Evolutionary conservation across 1,140 invertebrate species (phyloP).

Genomic region (Drosophila equinoxialis): DNA sequence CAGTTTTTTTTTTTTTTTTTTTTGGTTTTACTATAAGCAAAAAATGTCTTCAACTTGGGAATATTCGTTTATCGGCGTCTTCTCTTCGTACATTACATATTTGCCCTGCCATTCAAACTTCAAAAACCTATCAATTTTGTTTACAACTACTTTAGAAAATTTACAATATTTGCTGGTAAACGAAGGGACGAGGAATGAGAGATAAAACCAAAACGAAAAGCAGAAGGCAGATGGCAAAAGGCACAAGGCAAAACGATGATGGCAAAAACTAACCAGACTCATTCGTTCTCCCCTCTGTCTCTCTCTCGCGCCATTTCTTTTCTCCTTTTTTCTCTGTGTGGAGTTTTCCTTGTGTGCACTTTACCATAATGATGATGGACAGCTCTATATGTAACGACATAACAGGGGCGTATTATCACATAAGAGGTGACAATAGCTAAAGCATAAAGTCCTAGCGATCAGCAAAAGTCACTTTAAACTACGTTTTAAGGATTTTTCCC

Average conservation of each 20-base stretch:
- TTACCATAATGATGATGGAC: constrained; percentile 25
- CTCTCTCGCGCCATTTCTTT: not conserved
- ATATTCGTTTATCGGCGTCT: not conserved
- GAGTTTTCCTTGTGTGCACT: constrained; percentile 16
- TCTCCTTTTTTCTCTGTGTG: not conserved
- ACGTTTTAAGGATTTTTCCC: no score
- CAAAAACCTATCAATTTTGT: constrained; percentile 37
- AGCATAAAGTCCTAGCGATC: no score
- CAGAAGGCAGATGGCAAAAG: not conserved
- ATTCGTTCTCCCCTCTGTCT: not conserved
- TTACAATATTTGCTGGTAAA: constrained; percentile 31
- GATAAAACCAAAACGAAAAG: not conserved
- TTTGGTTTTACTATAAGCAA: no score
- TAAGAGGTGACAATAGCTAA: not conserved
- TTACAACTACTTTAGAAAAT: constrained; percentile 41
- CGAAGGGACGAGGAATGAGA: not conserved
- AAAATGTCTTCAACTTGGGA: not conserved
- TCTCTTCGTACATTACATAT: constrained; percentile 12
- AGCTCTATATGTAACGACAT: constrained; percentile 4
- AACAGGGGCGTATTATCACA: not conserved
- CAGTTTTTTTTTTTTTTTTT: not conserved
- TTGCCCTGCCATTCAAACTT: constrained; percentile 24
- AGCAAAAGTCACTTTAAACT: no score
- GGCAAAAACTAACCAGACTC: constrained; percentile 11
- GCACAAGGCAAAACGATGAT: not conserved